These are phyloP conservation scores for Gephyroberyx darwinii DNA, from an alignment of 2,797 vertebrate species.

Conservation along the genomic window DNA sequence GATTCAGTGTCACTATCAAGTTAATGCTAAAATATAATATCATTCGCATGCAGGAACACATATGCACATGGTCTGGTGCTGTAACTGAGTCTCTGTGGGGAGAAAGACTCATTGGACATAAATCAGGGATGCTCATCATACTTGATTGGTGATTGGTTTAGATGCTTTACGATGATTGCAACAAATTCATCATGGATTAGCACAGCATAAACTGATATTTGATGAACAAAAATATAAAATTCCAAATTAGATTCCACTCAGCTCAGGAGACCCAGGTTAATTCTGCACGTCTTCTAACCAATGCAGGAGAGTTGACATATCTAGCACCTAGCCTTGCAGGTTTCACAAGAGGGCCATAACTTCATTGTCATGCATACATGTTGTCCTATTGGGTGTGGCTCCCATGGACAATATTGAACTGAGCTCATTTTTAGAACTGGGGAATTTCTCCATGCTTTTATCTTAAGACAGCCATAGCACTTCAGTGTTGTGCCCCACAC, in stretches of 20 bases:
- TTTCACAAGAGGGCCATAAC: constrained; percentile 24
- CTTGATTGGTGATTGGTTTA: no score
- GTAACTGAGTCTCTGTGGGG: neutral
- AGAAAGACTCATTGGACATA: neutral
- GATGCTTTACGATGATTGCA: neutral
- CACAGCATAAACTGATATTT: no score
- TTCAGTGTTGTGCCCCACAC: constrained; percentile 76
- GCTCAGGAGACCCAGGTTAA: constrained; percentile 8
- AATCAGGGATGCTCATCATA: neutral
- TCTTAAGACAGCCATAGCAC: constrained; percentile 70
- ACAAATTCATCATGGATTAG: neutral
- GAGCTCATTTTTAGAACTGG: constrained; percentile 72
- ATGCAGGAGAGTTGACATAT: neutral
- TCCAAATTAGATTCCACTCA: neutral
- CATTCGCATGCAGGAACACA: neutral
- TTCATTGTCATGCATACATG: constrained; percentile 59
- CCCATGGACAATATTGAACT: constrained; percentile 67
- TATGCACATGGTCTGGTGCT: neutral
- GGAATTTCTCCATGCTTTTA: constrained; percentile 74
- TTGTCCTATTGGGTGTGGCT: constrained; percentile 68
- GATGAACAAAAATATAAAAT: no score
- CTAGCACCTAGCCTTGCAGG: no score
- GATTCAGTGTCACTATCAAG: neutral
- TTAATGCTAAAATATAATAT: neutral
- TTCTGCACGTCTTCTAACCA: neutral